Conservation (phyloP, 2,888 invertebrate genomes). For the Camptogramma bilineatum region DNA sequence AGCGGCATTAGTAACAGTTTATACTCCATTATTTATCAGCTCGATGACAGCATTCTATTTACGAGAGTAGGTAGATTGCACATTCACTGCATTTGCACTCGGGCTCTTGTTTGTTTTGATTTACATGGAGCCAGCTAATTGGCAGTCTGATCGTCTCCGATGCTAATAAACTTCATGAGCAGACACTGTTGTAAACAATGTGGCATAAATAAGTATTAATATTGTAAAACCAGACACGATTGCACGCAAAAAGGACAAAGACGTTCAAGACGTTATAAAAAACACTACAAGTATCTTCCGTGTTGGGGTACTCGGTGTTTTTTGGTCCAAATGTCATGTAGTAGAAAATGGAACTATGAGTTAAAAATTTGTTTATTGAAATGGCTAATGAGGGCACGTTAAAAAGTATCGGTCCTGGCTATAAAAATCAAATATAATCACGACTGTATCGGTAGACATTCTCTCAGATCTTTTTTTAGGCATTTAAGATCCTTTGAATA, state of each 20-base stretch:
- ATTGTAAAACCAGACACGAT: conserved; percentile 18
- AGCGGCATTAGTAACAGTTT: conserved; percentile 79
- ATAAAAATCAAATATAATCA: too few species aligned
- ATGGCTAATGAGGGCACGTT: too few species aligned
- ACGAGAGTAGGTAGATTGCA: conserved; percentile 24
- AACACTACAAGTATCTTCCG: neutral
- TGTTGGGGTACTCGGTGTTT: neutral
- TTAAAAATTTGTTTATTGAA: too few species aligned
- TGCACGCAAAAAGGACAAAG: conserved; percentile 1
- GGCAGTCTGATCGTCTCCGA: conserved; percentile 27
- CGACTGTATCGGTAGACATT: too few species aligned
- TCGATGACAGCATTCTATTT: conserved; percentile 34
- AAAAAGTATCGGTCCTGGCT: too few species aligned
- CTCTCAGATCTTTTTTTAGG: too few species aligned
- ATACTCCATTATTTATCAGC: conserved; percentile 50
- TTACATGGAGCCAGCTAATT: conserved; percentile 32
- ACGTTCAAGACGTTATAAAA: too few species aligned
- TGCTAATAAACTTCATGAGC: conserved; percentile 28
- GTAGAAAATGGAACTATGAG: too few species aligned
- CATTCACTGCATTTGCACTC: conserved; percentile 19
- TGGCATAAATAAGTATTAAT: conserved; percentile 17
- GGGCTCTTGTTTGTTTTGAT: conserved; percentile 36
- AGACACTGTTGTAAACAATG: conserved; percentile 18
- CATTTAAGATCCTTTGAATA: too few species aligned
- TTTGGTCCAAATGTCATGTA: neutral